Evolutionary conservation across 2,888 invertebrate genomes (phyloP).

Genomic region (Drosophila neonasuta): DNA sequence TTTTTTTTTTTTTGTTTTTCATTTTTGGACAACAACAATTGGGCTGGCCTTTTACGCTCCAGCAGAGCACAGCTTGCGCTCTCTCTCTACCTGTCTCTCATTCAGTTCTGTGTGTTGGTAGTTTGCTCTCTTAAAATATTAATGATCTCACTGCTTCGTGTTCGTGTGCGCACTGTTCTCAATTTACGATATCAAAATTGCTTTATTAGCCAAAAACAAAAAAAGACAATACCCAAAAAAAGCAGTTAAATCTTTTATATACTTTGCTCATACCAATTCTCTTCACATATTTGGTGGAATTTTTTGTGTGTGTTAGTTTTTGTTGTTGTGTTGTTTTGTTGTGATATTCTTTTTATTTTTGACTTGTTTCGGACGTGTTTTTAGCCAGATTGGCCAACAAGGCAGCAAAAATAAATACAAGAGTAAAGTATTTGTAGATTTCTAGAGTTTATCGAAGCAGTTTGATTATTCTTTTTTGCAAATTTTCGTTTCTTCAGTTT

Average conservation of each 20-base stretch:
- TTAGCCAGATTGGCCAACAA: slow-evolving; percentile 58
- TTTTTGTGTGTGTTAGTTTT: slow-evolving; percentile 35
- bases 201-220: slow-evolving; percentile 69
- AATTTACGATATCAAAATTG: slow-evolving; percentile 74
- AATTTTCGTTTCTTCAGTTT: not conserved
- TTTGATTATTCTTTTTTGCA: not conserved
- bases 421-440: slow-evolving; percentile 5
- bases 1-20: slow-evolving; percentile 28
- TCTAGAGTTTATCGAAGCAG: not conserved
- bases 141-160: slow-evolving; percentile 61
- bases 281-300: slow-evolving; percentile 29
- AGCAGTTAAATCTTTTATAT: slow-evolving; percentile 55
- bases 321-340: slow-evolving; percentile 34
- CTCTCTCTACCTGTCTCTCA: slow-evolving; percentile 1
- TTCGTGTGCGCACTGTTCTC: slow-evolving; percentile 40
- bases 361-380: slow-evolving; percentile 60
- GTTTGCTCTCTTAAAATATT: slow-evolving; percentile 35
- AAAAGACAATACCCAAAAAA: slow-evolving; percentile 32
- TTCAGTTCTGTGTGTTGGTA: slow-evolving; percentile 1
- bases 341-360: slow-evolving; percentile 29
- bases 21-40: slow-evolving; percentile 47
- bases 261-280: slow-evolving; percentile 13
- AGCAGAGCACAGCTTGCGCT: slow-evolving; percentile 56
- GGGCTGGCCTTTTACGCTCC: slow-evolving; percentile 57
- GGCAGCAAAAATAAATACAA: slow-evolving; percentile 35